Evolutionary conservation across 2,113 vertebrate genomes (phyloP).

Genomic region (Pteronura brasiliensis): DNA sequence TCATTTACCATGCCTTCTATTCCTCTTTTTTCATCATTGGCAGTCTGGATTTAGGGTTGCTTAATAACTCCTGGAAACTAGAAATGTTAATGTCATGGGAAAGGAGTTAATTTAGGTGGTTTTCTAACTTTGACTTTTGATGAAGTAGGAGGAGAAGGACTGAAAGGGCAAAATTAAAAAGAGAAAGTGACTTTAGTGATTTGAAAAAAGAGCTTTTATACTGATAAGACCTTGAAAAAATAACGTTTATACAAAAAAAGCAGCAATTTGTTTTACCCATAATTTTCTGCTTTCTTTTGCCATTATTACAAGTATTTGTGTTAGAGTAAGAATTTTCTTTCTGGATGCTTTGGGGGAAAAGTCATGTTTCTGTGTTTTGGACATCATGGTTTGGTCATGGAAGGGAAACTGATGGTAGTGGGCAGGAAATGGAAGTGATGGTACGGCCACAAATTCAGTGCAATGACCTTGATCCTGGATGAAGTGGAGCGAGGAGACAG

Average conservation of each 20-base stretch:
- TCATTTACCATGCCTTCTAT: background rate
- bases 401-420: background rate
- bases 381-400: constrained; percentile 2
- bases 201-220: constrained; percentile 44
- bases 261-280: constrained; percentile 50
- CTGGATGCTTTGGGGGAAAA: constrained; percentile 28
- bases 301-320: constrained; percentile 56
- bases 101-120: constrained; percentile 60
- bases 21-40: constrained; percentile 7
- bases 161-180: constrained; percentile 55
- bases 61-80: constrained; percentile 41
- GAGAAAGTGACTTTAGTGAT: constrained; percentile 29
- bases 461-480: background rate
- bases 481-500: background rate
- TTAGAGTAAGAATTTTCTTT: constrained; percentile 47
- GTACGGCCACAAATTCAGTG: background rate
- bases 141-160: constrained; percentile 48
- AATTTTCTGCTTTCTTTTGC: constrained; percentile 64
- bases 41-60: constrained; percentile 33
- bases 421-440: constrained; percentile 16
- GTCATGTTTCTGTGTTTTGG: constrained; percentile 43
- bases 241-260: constrained; percentile 57
- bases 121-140: constrained; percentile 66
- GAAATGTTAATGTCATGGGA: constrained; percentile 45
- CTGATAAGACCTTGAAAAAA: constrained; percentile 61